phyloP scores from a whole-genome alignment of 2,888 invertebrate species.

The Pomacea canaliculata region DNA sequence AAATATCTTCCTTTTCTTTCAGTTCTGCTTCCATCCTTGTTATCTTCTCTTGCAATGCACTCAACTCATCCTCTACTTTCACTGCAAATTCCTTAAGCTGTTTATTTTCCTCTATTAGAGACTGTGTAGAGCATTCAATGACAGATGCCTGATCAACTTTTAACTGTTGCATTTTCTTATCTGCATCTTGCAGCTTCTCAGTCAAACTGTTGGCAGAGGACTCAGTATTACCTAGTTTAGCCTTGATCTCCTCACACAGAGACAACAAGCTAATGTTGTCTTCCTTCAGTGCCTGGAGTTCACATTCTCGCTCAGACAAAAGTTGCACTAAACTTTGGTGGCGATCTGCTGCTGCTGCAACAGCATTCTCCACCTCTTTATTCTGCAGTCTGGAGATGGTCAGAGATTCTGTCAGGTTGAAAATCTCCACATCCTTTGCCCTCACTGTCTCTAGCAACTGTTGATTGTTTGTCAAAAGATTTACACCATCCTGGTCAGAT shows the following conservation, averaged over 20 bases:
- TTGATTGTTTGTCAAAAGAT: slow-evolving; percentile 19
- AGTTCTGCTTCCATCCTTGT: slow-evolving; percentile 38
- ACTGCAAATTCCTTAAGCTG: slow-evolving; percentile 15
- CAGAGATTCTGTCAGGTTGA: slow-evolving; percentile 29
- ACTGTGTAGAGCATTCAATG: slow-evolving; percentile 29
- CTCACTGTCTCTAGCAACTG: slow-evolving; percentile 32
- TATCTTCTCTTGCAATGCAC: slow-evolving; percentile 29
- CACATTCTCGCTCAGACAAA: slow-evolving; percentile 10
- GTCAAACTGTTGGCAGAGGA: slow-evolving; percentile 28
- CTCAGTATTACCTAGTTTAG: slow-evolving; percentile 7
- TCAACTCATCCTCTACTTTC: slow-evolving; percentile 32
- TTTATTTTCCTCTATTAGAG: slow-evolving; percentile 21
- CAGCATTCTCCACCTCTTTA: neutral
- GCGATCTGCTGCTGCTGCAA: neutral
- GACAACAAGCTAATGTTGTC: slow-evolving; percentile 16
- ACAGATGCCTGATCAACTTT: slow-evolving; percentile 7
- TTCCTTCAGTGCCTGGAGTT: slow-evolving; percentile 17
- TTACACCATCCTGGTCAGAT: slow-evolving; percentile 1
- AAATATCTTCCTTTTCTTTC: slow-evolving; percentile 29
- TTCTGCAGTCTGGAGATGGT: neutral
- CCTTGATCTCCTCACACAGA: slow-evolving; percentile 16
- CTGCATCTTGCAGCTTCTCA: slow-evolving; percentile 15
- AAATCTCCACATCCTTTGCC: slow-evolving; percentile 37
- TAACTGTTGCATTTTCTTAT: neutral
- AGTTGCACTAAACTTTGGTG: neutral